These are phyloP conservation scores for Centroberyx gerrardi DNA, from an alignment of 2,797 vertebrate species.

Conservation along the genomic window DNA sequence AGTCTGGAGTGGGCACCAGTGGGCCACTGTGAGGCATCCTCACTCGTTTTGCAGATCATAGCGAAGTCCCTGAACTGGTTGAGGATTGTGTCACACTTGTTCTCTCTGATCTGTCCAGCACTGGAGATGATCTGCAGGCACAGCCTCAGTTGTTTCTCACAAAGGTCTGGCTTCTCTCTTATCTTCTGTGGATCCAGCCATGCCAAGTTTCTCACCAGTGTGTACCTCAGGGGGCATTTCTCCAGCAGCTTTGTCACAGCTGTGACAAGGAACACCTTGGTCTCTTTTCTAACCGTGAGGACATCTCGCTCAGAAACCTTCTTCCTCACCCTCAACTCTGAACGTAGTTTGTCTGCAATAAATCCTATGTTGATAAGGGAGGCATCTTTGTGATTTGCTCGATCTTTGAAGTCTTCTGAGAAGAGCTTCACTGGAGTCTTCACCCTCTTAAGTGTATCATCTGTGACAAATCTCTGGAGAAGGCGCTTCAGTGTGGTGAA, in stretches of 20 bases:
- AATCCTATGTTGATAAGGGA: constrained; percentile 13
- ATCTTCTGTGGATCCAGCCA: constrained; percentile 37
- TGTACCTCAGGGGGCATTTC: constrained; percentile 26
- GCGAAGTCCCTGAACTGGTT: constrained; percentile 22
- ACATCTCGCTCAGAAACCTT: constrained; percentile 17
- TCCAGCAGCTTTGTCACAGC: constrained; percentile 37
- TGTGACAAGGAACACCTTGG: constrained; percentile 23
- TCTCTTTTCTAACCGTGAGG: constrained; percentile 7
- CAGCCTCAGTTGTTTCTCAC: constrained; percentile 23
- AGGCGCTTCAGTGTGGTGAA: constrained; percentile 13
- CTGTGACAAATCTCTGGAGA: constrained; percentile 28
- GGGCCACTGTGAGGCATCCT: constrained; percentile 27
- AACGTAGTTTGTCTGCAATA: constrained; percentile 11
- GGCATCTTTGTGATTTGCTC: constrained; percentile 22
- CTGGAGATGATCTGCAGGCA: constrained; percentile 25
- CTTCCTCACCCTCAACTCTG: constrained; percentile 10
- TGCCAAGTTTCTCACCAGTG: constrained; percentile 20
- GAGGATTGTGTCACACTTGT: constrained; percentile 28
- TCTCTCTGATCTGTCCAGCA: constrained; percentile 21
- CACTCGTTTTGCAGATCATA: constrained; percentile 11
- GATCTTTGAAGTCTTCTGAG: constrained; percentile 30
- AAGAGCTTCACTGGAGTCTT: constrained; percentile 33
- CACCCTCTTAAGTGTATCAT: constrained; percentile 17
- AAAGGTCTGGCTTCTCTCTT: constrained; percentile 19
- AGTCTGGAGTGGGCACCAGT: constrained; percentile 21